phyloP scores from a whole-genome alignment of 2,113 vertebrate species.

The Brachyhypopomus gauderio region DNA sequence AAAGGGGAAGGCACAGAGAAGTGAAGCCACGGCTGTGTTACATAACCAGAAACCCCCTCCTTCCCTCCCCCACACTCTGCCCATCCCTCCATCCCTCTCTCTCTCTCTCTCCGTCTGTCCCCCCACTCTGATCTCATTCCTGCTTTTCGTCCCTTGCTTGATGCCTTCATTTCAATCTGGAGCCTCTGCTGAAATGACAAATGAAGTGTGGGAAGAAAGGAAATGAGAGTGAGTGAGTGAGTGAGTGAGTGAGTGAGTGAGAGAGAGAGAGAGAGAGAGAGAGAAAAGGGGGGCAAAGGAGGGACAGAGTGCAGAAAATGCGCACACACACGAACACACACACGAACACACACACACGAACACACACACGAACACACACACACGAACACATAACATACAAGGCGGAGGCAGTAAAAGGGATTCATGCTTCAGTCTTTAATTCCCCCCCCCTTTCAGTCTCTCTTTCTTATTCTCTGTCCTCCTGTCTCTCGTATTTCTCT shows the following conservation, averaged over 20 bases:
- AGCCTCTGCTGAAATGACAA: conserved; percentile 16
- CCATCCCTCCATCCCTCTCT: background rate
- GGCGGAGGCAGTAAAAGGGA: too few relatives aligned
- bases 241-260: too few relatives aligned
- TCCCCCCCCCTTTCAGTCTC: background rate
- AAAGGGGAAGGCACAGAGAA: conserved; percentile 9
- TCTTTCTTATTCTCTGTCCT: background rate
- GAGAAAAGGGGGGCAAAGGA: too few relatives aligned
- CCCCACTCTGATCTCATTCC: background rate
- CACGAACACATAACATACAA: too few relatives aligned
- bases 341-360: too few relatives aligned
- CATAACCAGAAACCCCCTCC: conserved; percentile 24
- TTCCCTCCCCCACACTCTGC: background rate
- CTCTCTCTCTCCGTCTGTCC: background rate
- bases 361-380: too few relatives aligned
- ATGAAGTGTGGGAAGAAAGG: conserved; percentile 11
- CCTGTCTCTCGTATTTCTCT: background rate
- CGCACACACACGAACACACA: too few relatives aligned
- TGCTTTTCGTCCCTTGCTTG: background rate
- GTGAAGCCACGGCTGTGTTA: conserved; percentile 16
- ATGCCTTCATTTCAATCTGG: conserved; percentile 3
- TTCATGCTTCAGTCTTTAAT: background rate
- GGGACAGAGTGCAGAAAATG: too few relatives aligned
- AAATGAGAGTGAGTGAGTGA: background rate
- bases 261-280: too few relatives aligned